A percentile compares a stretch with the other conserved stretches of the same genome.
phyloP scores from a whole-genome alignment of 2,113 vertebrate genomes.

The Trogon melanurus region DNA sequence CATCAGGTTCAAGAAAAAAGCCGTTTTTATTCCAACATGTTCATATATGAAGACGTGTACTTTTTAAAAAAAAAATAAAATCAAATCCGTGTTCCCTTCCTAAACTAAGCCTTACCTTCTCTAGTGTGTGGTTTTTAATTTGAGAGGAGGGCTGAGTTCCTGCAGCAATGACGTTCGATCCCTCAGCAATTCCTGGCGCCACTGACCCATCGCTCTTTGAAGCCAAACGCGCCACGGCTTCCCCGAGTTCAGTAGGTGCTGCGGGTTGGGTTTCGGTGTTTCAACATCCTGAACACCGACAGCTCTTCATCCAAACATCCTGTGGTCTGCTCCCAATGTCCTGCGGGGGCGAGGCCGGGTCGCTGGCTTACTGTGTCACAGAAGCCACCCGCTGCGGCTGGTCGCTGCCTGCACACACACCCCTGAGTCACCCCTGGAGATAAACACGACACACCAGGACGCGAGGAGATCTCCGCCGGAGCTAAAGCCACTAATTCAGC shows the following conservation, averaged over 20 bases:
- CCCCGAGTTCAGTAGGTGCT: accelerated
- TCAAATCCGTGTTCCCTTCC: not conserved
- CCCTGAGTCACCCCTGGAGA: not conserved
- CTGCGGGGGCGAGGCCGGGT: not conserved
- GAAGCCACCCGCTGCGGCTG: not conserved
- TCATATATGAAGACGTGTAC: accelerated
- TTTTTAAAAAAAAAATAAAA: not conserved
- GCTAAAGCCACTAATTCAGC: not conserved
- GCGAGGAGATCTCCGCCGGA: not conserved
- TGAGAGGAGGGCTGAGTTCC: not conserved
- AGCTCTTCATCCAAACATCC: not conserved
- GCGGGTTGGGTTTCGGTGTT: not conserved
- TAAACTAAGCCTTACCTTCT: not conserved
- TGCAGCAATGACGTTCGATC: not conserved
- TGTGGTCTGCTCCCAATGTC: not conserved
- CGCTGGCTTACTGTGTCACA: not conserved
- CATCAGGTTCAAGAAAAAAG: conserved; percentile 19
- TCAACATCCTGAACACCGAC: not conserved
- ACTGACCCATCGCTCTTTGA: not conserved
- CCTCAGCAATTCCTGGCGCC: not conserved
- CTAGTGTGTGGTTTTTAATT: not conserved
- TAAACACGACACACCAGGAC: not conserved
- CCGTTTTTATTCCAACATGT: not conserved
- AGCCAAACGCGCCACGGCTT: accelerated
- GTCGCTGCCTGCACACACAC: not conserved